Evolutionary conservation across 2,113 vertebrate genomes (phyloP).

Genomic region (Cinclus cinclus): DNA sequence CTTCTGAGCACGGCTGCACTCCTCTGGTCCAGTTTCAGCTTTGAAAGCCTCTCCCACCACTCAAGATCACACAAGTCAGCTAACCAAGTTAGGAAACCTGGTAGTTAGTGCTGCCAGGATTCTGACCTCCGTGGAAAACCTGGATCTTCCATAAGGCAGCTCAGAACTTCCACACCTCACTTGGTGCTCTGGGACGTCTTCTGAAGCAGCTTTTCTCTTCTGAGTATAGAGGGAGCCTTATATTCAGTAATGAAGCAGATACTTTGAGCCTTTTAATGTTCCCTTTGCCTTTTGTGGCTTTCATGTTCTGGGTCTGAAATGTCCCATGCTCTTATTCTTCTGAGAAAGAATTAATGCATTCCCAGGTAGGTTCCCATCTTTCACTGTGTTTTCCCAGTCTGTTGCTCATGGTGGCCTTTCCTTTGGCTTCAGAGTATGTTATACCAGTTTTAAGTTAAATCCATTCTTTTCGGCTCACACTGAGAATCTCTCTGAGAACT

Average conservation of each 20-base stretch:
- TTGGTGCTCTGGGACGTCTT: not conserved
- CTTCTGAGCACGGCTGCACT: not conserved
- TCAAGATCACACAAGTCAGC: not conserved
- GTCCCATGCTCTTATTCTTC: not conserved
- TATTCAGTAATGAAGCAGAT: not conserved
- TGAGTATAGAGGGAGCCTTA: not conserved
- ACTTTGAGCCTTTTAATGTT: not conserved
- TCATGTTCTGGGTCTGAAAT: not conserved
- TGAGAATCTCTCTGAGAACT: not conserved
- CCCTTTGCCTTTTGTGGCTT: not conserved
- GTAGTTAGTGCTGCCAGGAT: not conserved
- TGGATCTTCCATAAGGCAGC: not conserved
- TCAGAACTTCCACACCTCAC: not conserved
- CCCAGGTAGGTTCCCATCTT: not conserved
- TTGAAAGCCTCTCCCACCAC: not conserved
- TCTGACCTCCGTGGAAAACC: not conserved
- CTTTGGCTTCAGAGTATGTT: not conserved
- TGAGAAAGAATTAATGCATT: not conserved
- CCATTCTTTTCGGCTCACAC: not conserved
- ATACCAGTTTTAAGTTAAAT: not conserved
- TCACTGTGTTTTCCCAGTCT: not conserved
- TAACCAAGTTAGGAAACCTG: not conserved
- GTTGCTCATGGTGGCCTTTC: not conserved
- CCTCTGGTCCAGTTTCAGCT: not conserved
- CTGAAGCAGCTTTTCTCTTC: not conserved